Evolutionary conservation across 2,888 invertebrate genomes (phyloP).

Genomic region (Mycogona germanica): DNA sequence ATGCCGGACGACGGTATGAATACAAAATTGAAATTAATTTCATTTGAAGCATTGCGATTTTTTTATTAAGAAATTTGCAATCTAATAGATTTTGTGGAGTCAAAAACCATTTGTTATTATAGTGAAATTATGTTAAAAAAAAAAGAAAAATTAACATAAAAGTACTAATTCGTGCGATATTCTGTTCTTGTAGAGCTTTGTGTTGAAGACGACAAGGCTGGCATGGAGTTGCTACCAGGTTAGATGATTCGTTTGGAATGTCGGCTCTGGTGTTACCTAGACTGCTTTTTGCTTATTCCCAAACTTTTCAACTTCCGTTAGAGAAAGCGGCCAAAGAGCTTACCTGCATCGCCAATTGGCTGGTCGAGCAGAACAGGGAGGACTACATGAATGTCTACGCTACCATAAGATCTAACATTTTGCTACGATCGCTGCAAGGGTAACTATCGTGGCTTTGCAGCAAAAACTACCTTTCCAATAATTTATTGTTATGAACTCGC

Average conservation of each 20-base stretch:
- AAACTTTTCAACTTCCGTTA: too few relatives aligned
- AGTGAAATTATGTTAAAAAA: background rate
- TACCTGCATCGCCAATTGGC: conserved; percentile 70
- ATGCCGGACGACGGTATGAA: conserved; percentile 57
- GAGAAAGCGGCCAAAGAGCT: conserved; percentile 43
- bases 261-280: background rate
- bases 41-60: background rate
- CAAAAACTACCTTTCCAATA: too few relatives aligned
- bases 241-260: background rate
- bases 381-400: conserved; percentile 55
- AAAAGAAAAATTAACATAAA: background rate
- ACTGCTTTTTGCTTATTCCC: background rate
- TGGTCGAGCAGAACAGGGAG: conserved; percentile 58
- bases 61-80: background rate
- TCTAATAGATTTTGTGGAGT: background rate
- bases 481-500: too few relatives aligned
- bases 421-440: conserved; percentile 48
- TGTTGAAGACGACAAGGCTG: conserved; percentile 1
- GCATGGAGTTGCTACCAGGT: conserved; percentile 12
- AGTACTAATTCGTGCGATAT: background rate
- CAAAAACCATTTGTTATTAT: background rate
- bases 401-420: conserved; percentile 43
- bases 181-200: conserved; percentile 5
- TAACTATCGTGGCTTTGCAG: conserved; percentile 24
- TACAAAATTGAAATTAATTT: background rate